These are phyloP conservation scores for Tenualosa ilisha DNA, from an alignment of 2,797 vertebrate species.

Conservation along the genomic window DNA sequence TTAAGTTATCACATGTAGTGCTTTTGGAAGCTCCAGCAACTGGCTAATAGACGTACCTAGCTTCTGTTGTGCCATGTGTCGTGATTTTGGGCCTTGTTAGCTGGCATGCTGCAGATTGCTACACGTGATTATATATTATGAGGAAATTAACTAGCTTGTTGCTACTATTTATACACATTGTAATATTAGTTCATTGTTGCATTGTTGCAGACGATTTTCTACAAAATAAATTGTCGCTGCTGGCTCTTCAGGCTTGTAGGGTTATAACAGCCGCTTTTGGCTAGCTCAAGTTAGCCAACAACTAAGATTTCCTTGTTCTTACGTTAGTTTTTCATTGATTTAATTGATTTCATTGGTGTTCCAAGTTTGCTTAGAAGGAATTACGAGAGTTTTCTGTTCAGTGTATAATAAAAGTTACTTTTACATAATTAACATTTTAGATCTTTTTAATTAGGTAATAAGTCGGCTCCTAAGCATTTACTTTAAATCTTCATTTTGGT, in stretches of 20 bases:
- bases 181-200: too few relatives aligned
- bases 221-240: background rate
- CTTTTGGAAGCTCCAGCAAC: background rate
- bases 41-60: background rate
- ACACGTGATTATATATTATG: background rate
- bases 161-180: background rate
- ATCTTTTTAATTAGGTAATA: background rate
- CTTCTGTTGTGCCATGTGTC: slow-evolving; percentile 11
- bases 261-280: background rate
- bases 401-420: too few relatives aligned
- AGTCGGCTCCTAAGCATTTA: background rate
- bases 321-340: background rate
- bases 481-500: slow-evolving; percentile 22
- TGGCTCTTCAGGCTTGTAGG: background rate
- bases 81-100: slow-evolving; percentile 11
- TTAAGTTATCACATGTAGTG: background rate
- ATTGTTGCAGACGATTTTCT: background rate
- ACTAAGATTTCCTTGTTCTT: background rate
- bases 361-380: background rate
- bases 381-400: too few relatives aligned
- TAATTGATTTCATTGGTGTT: background rate
- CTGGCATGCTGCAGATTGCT: background rate
- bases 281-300: slow-evolving; percentile 11
- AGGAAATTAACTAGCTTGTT: background rate
- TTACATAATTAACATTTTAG: too few relatives aligned